Base-by-base conservation (phyloP, 1,140 invertebrate species). In the Ceratitis capitata region DNA sequence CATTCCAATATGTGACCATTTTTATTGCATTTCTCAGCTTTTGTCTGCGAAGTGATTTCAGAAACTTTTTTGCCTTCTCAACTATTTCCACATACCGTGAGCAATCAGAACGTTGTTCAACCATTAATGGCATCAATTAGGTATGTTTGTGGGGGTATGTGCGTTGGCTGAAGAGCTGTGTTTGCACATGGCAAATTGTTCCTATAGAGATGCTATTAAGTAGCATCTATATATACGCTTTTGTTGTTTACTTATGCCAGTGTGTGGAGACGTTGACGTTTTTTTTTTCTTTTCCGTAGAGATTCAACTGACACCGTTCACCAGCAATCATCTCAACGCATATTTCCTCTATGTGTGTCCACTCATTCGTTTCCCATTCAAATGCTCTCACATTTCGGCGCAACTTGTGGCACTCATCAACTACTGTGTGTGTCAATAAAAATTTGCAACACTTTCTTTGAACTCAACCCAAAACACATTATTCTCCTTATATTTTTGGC, bases 401-500 rank as follows among this genome's bases (percentile, higher is more conserved):
- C 32, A 64, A 69, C 61, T 69, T 69, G 61, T 69, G 61, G 29
- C 61, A 29, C 61, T 69, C 19, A 35, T 32, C 61, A 69, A 16
- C 23, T n/a, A n/a, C n/a, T n/a, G n/a, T 23, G 32, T 78, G 69
- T 78, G 69, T 39, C 39, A 78, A 78, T 78, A 78, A 69, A n/a
- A 69, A 39, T 39, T n/a, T 5, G 1, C 16, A 19, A 32, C 51
- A 56, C 23, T 61, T 61, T 61, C 23, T 61, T 53, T 53, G n/a
- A 6, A 14, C 3, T 4, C 56, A 26, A 4, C 39, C 6, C 16
- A 45, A 78, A 42, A 2, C 16, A 5, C 10, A 53, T 3, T 1
- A n/a, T n/a, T n/a, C n/a, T n/a, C n/a, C n/a, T n/a, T n/a, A n/a
- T n/a, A n/a, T 42, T 47, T 78, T 45, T 45, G 35, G n/a, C n/a